phyloP scores from a whole-genome alignment of 2,113 vertebrate species.

The Rissa tridactyla region DNA sequence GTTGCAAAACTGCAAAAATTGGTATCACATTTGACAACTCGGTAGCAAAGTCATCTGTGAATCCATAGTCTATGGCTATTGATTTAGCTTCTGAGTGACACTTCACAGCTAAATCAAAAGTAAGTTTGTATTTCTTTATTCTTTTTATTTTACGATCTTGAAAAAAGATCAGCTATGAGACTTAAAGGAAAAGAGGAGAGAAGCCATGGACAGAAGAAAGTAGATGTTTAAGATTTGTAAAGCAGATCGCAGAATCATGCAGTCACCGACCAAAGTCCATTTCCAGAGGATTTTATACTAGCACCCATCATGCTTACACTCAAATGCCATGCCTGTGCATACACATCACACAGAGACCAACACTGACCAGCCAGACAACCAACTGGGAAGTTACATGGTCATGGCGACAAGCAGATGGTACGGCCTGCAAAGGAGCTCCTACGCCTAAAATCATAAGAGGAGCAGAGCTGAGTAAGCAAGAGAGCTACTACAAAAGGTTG shows the following conservation, averaged over 20 bases:
- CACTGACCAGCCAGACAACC: background rate
- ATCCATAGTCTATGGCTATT: background rate
- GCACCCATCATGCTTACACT: background rate
- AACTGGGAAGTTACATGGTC: background rate
- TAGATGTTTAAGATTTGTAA: background rate
- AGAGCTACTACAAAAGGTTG: background rate
- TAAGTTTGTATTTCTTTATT: background rate
- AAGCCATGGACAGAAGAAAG: background rate
- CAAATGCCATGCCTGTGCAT: background rate
- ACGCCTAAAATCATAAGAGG: background rate
- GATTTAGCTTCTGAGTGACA: background rate
- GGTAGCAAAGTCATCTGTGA: background rate
- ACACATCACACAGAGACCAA: background rate
- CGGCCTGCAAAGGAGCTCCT: background rate
- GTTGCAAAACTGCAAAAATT: background rate
- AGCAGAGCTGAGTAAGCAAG: background rate
- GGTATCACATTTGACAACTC: background rate
- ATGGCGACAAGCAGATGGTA: background rate
- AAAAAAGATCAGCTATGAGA: background rate
- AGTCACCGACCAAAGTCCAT: background rate
- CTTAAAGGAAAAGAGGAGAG: background rate
- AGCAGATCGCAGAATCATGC: background rate
- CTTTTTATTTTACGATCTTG: background rate
- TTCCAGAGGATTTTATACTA: background rate
- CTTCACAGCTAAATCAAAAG: background rate